Percentiles rank a stretch among this genome's conserved stretches.
Evolutionary conservation across 2,113 vertebrate genomes (phyloP).

Genomic region (Cyphomyrus discorhynchus): DNA sequence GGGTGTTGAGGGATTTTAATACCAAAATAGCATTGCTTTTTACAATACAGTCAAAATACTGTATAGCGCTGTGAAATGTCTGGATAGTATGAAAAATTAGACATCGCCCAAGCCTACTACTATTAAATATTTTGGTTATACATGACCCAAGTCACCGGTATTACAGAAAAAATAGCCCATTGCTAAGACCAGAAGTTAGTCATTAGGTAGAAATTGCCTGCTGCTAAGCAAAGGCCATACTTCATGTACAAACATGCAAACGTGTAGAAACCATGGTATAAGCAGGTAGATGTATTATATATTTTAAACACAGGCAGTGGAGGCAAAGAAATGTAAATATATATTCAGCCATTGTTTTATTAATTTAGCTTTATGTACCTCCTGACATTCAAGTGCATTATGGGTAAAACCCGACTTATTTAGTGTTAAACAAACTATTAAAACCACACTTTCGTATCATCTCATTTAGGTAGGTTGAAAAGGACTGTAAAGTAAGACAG

Average conservation of each 20-base stretch:
- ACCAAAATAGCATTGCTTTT: background rate
- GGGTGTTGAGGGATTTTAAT: background rate
- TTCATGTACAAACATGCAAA: background rate
- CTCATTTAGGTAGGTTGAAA: background rate
- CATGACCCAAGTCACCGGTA: background rate
- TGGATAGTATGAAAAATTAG: background rate
- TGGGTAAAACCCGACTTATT: background rate
- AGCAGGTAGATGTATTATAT: background rate
- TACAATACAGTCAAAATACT: background rate
- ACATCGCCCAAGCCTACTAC: background rate
- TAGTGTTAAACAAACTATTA: background rate
- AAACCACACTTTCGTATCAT: background rate
- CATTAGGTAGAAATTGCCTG: background rate
- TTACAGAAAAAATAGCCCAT: background rate
- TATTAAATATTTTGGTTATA: background rate
- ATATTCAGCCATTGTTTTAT: background rate
- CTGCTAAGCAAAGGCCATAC: background rate
- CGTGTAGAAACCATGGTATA: background rate
- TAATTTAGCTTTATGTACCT: background rate
- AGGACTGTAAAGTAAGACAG: background rate
- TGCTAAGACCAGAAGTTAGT: background rate
- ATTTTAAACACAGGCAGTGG: too few species aligned
- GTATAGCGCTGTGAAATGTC: background rate
- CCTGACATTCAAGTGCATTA: background rate
- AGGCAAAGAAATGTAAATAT: background rate